Percentiles rank a stretch among this genome's conserved stretches.
These are phyloP conservation scores for Lagodon rhomboides DNA, from an alignment of 2,797 vertebrate genomes.

Conservation along the genomic window DNA sequence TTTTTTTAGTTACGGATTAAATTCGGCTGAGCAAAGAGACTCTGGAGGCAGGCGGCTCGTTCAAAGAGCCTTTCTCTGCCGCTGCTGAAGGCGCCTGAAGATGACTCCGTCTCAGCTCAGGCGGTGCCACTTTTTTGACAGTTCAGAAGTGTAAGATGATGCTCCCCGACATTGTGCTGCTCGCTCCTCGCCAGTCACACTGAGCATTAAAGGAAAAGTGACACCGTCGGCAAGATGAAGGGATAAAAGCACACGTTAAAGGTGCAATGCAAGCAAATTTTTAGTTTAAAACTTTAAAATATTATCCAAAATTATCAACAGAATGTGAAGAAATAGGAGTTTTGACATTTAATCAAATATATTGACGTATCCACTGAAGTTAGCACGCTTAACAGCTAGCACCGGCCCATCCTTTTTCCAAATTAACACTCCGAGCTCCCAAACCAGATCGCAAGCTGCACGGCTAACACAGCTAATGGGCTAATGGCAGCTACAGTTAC, in stretches of 20 bases:
- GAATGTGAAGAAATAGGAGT: too few relatives aligned
- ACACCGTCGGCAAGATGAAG: neutral
- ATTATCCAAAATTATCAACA: too few relatives aligned
- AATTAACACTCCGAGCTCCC: too few relatives aligned
- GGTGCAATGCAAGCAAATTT: too few relatives aligned
- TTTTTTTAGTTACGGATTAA: neutral
- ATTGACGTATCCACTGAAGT: too few relatives aligned
- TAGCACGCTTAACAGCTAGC: too few relatives aligned
- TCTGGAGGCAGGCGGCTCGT: neutral
- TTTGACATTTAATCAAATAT: too few relatives aligned
- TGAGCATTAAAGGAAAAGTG: slow-evolving; percentile 1
- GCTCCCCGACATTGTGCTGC: neutral
- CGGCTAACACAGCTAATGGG: too few relatives aligned
- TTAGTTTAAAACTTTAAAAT: too few relatives aligned
- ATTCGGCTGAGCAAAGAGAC: neutral
- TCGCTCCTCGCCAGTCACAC: neutral
- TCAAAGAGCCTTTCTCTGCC: neutral
- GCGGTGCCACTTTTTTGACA: neutral
- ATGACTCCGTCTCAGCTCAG: neutral
- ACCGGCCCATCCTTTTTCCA: too few relatives aligned
- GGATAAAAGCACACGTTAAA: neutral
- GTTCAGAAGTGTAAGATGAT: neutral
- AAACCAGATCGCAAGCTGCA: too few relatives aligned
- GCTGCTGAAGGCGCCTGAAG: neutral
- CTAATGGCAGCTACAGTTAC: too few relatives aligned